Conservation (phyloP, 1,140 invertebrate genomes). For the Drosophila equinoxialis region DNA sequence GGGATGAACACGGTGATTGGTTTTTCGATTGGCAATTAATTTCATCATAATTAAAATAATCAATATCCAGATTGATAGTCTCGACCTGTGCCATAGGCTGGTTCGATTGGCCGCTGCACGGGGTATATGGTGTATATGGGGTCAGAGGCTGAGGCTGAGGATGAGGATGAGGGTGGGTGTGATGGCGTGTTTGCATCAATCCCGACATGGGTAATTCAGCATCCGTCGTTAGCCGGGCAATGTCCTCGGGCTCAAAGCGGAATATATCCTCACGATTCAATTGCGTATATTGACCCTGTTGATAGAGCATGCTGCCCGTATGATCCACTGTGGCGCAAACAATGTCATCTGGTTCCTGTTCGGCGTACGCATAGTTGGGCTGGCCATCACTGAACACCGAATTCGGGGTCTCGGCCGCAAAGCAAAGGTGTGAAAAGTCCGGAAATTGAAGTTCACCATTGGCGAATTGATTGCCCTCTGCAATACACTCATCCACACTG, state of each 20-base stretch:
- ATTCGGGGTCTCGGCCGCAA: conserved; percentile 74
- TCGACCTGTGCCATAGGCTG: conserved; percentile 36
- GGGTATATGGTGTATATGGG: conserved; percentile 67
- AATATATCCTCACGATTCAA: conserved; percentile 77
- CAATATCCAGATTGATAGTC: conserved; percentile 71
- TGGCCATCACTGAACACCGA: conserved; percentile 72
- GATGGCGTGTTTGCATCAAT: conserved; percentile 10
- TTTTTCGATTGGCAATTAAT: conserved; percentile 83
- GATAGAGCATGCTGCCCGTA: conserved; percentile 52
- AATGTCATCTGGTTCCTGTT: conserved; percentile 66
- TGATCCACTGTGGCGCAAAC: conserved; percentile 53
- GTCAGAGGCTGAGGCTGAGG: conserved; percentile 22
- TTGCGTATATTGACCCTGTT: conserved; percentile 71
- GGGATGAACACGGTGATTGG: conserved; percentile 82
- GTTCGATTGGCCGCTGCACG: conserved; percentile 49
- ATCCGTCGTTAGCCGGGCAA: conserved; percentile 66
- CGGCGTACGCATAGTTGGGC: conserved; percentile 33
- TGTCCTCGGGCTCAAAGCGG: conserved; percentile 82
- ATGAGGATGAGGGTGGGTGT: no score
- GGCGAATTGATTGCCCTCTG: conserved; percentile 39
- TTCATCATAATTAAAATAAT: conserved; percentile 83
- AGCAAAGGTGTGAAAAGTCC: conserved; percentile 72
- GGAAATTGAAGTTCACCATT: conserved; percentile 65
- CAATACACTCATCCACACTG: conserved; percentile 14
- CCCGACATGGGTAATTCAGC: conserved; percentile 22